Percentiles rank a stretch among this genome's conserved stretches.
Evolutionary conservation across 2,888 invertebrate genomes (phyloP).

Genomic region (Scrobipalpa costella): DNA sequence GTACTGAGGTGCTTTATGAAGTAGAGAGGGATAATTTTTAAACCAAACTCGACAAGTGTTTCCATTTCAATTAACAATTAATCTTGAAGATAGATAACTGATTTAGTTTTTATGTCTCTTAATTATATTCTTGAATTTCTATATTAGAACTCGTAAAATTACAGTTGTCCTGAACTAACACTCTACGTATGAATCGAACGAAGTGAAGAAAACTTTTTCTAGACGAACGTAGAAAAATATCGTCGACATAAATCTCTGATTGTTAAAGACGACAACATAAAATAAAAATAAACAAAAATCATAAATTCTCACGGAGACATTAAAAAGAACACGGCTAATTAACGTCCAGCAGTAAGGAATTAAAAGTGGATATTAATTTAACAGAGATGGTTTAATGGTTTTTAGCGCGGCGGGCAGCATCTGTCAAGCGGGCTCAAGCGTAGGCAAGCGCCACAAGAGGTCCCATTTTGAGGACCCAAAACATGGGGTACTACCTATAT

Average conservation of each 20-base stretch:
- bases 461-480: conserved; percentile 23
- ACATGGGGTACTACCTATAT: no score
- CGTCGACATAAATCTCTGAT: background rate
- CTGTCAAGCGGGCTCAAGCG: conserved; percentile 29
- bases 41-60: conserved; percentile 15
- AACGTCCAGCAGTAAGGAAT: conserved; percentile 43
- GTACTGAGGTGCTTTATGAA: conserved; percentile 21
- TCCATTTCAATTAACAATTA: background rate
- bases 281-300: background rate
- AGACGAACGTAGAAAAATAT: background rate
- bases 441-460: conserved; percentile 30
- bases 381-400: conserved; percentile 46
- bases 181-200: no score
- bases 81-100: background rate
- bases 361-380: conserved; percentile 53
- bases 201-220: no score
- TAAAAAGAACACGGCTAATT: conserved; percentile 55
- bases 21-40: conserved; percentile 6
- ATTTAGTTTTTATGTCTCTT: background rate
- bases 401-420: conserved; percentile 31
- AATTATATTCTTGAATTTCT: background rate
- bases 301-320: conserved; percentile 55
- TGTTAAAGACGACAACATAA: background rate
- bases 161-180: no score
- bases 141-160: no score